These are phyloP conservation scores for Chrysomela aeneicollis DNA, from an alignment of 2,888 invertebrate species.

Conservation along the genomic window DNA sequence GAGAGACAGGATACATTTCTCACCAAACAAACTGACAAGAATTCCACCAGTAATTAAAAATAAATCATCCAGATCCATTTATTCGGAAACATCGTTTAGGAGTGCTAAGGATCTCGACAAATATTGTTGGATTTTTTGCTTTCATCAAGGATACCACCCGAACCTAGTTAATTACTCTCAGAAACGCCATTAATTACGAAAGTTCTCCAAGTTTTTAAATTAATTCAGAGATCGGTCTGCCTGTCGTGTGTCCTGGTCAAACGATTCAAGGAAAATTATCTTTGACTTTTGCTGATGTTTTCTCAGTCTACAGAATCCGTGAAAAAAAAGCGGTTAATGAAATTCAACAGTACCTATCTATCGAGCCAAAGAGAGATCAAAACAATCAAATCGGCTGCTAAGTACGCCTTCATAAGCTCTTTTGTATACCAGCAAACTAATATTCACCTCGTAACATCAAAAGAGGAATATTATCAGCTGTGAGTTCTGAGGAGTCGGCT, in stretches of 20 bases:
- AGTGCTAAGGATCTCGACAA: not conserved
- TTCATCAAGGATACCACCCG: constrained; percentile 9
- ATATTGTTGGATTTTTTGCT: constrained; percentile 12
- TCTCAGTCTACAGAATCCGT: no score
- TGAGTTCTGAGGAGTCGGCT: not conserved
- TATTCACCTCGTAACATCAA: constrained; percentile 5
- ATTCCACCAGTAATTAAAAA: no score
- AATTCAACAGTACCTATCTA: no score
- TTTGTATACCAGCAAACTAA: not conserved
- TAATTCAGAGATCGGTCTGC: constrained; percentile 12
- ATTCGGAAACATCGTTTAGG: no score
- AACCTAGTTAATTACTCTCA: constrained; percentile 14
- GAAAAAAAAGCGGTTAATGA: no score
- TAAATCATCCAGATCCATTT: no score
- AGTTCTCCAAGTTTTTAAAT: constrained; percentile 23
- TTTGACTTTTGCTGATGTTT: no score
- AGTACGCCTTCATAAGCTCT: not conserved
- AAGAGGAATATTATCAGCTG: not conserved
- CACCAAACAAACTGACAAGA: no score
- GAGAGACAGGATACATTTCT: no score
- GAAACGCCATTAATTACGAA: constrained; percentile 25
- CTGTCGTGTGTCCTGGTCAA: not conserved
- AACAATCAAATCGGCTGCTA: no score
- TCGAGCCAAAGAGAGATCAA: no score
- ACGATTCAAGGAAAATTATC: no score